These are phyloP conservation scores for Antigone vipio DNA, from an alignment of 2,113 vertebrate genomes.

Conservation along the genomic window DNA sequence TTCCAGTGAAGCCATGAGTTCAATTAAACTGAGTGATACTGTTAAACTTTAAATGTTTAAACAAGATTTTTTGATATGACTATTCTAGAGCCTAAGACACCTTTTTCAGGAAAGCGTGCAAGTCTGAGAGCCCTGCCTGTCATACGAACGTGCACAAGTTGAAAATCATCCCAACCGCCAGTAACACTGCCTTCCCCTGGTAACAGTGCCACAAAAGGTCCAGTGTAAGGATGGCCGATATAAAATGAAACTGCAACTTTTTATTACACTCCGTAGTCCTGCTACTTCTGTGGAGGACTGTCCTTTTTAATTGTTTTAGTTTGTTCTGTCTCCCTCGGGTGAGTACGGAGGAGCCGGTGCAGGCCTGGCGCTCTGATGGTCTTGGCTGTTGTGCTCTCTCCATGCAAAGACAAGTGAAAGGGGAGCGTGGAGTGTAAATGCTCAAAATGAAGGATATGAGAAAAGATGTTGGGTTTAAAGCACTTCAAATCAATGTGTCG, in stretches of 20 bases:
- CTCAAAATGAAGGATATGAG: not conserved
- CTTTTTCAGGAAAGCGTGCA: not conserved
- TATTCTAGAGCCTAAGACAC: not conserved
- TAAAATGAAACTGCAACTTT: not conserved
- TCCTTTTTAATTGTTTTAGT: not conserved
- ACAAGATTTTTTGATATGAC: not conserved
- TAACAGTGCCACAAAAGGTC: not conserved
- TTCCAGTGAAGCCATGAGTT: not conserved
- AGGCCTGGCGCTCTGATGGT: not conserved
- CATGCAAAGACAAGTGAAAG: not conserved
- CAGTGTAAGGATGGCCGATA: not conserved
- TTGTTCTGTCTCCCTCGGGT: not conserved
- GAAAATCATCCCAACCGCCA: not conserved
- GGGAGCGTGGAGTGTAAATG: fast-evolving
- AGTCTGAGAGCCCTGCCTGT: not conserved
- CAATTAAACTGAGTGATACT: not conserved
- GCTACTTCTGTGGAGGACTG: not conserved
- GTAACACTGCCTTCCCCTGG: not conserved
- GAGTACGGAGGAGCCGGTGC: not conserved
- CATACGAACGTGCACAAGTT: fast-evolving
- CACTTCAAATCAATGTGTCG: fast-evolving
- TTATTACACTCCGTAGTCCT: not conserved
- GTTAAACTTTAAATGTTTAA: not conserved
- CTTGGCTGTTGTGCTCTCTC: not conserved
- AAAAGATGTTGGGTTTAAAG: not conserved